phyloP scores from a whole-genome alignment of 2,888 invertebrate genomes.

The Priocnemis perturbator region DNA sequence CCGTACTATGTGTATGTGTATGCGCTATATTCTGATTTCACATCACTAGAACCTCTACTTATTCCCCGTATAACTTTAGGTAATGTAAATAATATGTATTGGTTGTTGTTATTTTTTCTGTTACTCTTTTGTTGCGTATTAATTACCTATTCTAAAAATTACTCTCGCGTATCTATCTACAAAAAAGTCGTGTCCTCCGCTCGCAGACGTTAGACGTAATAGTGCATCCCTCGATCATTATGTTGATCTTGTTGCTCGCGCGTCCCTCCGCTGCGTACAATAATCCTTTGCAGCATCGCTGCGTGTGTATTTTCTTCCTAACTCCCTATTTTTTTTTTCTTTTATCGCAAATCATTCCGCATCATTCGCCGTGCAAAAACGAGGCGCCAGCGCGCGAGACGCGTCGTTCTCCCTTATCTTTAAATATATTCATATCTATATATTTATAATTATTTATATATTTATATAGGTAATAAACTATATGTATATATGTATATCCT shows the following conservation, averaged over 20 bases:
- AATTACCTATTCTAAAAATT: constrained; percentile 52
- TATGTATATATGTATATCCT: constrained; percentile 59
- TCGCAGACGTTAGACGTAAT: constrained; percentile 35
- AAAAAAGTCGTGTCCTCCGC: constrained; percentile 40
- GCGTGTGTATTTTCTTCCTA: constrained; percentile 6
- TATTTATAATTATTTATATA: constrained; percentile 62
- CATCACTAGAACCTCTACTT: constrained; percentile 67
- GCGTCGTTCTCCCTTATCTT: constrained; percentile 32
- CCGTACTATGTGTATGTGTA: constrained; percentile 54
- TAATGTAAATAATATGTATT: constrained; percentile 73
- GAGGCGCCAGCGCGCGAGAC: constrained; percentile 27
- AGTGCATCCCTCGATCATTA: constrained; percentile 15
- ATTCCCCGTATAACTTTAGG: constrained; percentile 64
- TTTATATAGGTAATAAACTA: constrained; percentile 73
- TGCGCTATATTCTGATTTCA: constrained; percentile 54
- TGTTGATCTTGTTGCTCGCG: constrained; percentile 53
- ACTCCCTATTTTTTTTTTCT: background rate
- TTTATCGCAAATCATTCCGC: constrained; percentile 17
- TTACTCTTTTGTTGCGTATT: constrained; percentile 53
- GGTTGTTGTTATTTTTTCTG: constrained; percentile 48
- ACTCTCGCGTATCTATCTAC: constrained; percentile 51
- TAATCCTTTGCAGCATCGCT: constrained; percentile 23
- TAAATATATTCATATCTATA: constrained; percentile 37
- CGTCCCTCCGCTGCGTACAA: constrained; percentile 19
- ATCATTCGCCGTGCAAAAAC: constrained; percentile 28